phyloP scores from a whole-genome alignment of 1,140 invertebrate genomes.

The Aethina tumida region DNA sequence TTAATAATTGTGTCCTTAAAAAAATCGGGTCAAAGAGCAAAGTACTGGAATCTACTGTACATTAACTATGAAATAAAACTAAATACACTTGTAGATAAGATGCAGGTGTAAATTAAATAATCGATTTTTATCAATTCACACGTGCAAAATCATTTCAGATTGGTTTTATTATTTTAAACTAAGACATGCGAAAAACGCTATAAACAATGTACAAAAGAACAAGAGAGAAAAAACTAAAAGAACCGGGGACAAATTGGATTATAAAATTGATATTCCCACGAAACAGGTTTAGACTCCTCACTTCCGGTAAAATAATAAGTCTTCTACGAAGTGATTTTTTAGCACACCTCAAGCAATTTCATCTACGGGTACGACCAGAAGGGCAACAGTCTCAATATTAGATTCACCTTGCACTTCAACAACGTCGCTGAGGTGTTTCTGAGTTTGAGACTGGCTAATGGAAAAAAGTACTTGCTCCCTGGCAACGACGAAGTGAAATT shows the following conservation, averaged over 20 bases:
- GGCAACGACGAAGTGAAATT: slow-evolving; percentile 12
- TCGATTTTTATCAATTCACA: no score
- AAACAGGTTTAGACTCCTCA: slow-evolving; percentile 5
- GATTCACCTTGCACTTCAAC: slow-evolving; percentile 14
- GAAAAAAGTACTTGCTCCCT: slow-evolving; percentile 20
- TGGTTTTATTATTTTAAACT: no score
- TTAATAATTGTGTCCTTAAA: no score
- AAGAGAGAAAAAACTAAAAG: slow-evolving; percentile 8
- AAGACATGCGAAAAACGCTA: slow-evolving; percentile 6
- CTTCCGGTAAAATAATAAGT: slow-evolving; percentile 2
- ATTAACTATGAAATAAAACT: no score
- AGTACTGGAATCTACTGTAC: no score
- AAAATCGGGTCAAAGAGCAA: no score
- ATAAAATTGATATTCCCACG: slow-evolving; percentile 8
- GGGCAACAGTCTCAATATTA: slow-evolving; percentile 19
- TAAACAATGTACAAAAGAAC: slow-evolving; percentile 1
- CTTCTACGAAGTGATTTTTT: slow-evolving; percentile 9
- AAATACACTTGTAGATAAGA: no score
- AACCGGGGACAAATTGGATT: slow-evolving; percentile 4
- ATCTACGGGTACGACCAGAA: slow-evolving; percentile 21
- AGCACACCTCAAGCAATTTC: slow-evolving; percentile 13
- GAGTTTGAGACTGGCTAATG: slow-evolving; percentile 16
- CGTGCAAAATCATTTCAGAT: no score
- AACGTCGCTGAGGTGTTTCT: slow-evolving; percentile 20
- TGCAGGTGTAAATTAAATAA: no score